Conservation (phyloP, 2,113 vertebrate species). For the Cryptomyrus ogoouensis region DNA sequence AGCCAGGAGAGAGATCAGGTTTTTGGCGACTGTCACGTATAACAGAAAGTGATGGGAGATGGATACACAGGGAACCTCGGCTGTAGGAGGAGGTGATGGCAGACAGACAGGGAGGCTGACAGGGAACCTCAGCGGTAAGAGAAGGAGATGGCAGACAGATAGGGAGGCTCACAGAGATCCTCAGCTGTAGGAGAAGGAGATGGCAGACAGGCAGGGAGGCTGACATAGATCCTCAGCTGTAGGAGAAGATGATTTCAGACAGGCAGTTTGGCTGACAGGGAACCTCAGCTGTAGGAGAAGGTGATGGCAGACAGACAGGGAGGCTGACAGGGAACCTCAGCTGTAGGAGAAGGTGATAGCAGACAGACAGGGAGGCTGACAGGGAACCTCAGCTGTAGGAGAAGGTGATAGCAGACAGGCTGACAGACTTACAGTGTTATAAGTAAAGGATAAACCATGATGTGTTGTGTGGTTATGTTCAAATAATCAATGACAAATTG, state of each 20-base stretch:
- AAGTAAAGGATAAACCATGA: background rate
- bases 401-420: background rate
- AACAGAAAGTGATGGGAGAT: background rate
- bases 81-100: slow-evolving; percentile 25
- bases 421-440: background rate
- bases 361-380: slow-evolving; percentile 32
- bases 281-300: slow-evolving; percentile 11
- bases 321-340: background rate
- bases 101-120: slow-evolving; percentile 33
- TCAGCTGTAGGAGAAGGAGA: background rate
- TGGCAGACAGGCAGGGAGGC: background rate
- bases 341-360: slow-evolving; percentile 25
- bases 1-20: background rate
- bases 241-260: no score
- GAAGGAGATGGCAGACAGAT: background rate
- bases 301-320: background rate
- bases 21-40: background rate
- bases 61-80: slow-evolving; percentile 3
- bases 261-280: background rate
- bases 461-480: background rate
- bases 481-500: background rate
- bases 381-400: background rate
- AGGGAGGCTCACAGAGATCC: background rate
- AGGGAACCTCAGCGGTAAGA: background rate
- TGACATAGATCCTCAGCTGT: background rate